phyloP scores from a whole-genome alignment of 2,113 vertebrate genomes.

The Sinocyclocheilus anshuiensis region DNA sequence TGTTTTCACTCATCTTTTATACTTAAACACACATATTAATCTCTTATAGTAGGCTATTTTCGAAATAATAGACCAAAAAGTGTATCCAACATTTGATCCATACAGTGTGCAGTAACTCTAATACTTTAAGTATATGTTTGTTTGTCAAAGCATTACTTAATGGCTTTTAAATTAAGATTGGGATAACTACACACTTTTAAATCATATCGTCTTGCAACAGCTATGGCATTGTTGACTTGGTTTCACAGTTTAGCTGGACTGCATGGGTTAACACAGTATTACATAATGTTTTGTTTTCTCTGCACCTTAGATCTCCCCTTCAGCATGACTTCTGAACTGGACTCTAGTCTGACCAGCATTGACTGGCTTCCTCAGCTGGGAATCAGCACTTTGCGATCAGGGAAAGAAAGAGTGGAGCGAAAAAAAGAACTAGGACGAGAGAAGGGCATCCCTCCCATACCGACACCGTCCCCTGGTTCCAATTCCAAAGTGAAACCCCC shows the following conservation, averaged over 20 bases:
- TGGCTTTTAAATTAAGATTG: neutral
- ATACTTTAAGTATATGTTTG: neutral
- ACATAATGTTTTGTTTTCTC: neutral
- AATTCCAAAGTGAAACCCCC: conserved; percentile 91
- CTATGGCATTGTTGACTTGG: neutral
- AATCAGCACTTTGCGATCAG: conserved; percentile 84
- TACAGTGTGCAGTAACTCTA: neutral
- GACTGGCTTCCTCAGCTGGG: conserved; percentile 96
- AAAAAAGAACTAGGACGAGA: conserved; percentile 79
- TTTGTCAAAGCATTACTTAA: neutral
- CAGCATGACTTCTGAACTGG: conserved; percentile 90
- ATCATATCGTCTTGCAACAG: neutral
- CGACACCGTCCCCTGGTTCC: conserved; percentile 72
- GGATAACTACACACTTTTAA: neutral
- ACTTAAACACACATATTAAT: neutral
- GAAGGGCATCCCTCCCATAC: conserved; percentile 70
- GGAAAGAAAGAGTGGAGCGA: conserved; percentile 85
- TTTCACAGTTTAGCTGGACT: neutral
- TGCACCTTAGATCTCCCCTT: conserved; percentile 50
- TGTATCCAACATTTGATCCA: neutral
- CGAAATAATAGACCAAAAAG: neutral
- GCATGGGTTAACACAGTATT: neutral
- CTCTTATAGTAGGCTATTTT: neutral
- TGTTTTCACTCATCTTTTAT: conserved; percentile 32
- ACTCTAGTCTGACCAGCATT: conserved; percentile 97